Evolutionary conservation across 2,888 invertebrate genomes (phyloP), one percentile per base, ranked within the genome.

Genomic region (Lobophora halterata): DNA sequence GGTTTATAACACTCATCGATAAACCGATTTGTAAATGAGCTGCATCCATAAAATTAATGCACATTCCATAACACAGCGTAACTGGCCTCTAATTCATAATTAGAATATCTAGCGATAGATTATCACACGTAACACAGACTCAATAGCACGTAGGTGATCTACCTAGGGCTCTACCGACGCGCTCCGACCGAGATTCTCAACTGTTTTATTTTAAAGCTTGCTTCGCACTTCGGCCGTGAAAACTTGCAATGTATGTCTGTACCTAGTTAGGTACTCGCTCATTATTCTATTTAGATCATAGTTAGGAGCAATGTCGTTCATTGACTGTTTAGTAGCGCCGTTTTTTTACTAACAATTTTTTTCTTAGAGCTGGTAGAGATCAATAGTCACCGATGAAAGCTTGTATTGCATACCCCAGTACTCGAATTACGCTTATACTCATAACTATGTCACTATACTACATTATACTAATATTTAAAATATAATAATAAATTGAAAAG

Each of bases 151-250:
- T n/a, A n/a, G n/a, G n/a, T n/a, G n/a, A 49, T 61, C 58, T 61
- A 61, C 61, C 61, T 69, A 56, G 60, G 52, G 53, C 49, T 43
- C 56, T 52, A 56, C 52, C 49, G 58, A 66, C 76, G 75, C 76
- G 78, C 68, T 60, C 71, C 72, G 70, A 68, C 69, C 78, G 66
- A 77, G 71, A 78, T 68, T 68, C 71, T 68, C 71, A 67, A 86
- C 85, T 85, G 85, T 81, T 80, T 85, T 83, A 85, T 83, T 85
- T 86, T 82, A 71, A 80, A 68, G 60, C 71, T 76, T 74, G 73
- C 78, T 70, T 61, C 55, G 63, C 47, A 65, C 68, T 65, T 56
- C 74, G 83, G 63, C 85, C 82, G 63, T 83, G 85, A 83, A 82
- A 72, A 77, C 63, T 66, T 77, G 78, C 78, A 72, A 61, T 33